These are phyloP conservation scores for Ctenodactylus gundi DNA, from an alignment of 2,113 vertebrate genomes.

Conservation along the genomic window DNA sequence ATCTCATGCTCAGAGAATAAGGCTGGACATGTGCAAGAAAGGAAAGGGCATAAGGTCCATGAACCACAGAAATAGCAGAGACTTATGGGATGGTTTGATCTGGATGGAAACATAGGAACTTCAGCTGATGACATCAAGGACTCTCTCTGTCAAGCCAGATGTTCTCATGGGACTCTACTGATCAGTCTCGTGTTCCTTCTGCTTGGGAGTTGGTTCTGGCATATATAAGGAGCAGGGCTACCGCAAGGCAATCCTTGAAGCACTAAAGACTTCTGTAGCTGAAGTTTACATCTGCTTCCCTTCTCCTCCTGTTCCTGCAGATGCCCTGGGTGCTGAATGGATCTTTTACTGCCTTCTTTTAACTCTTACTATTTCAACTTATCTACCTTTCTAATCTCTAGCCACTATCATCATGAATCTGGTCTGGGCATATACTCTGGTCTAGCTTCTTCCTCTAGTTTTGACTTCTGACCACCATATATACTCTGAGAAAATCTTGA, in stretches of 20 bases:
- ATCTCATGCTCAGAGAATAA: background rate
- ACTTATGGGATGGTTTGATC: background rate
- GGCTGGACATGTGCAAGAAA: background rate
- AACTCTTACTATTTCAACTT: background rate
- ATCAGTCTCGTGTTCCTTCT: background rate
- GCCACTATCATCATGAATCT: background rate
- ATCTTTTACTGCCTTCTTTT: background rate
- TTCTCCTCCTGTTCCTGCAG: background rate
- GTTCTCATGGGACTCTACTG: background rate
- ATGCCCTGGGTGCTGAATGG: background rate
- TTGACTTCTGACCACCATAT: background rate
- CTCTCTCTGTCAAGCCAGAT: background rate
- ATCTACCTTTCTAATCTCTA: background rate
- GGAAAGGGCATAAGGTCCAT: background rate
- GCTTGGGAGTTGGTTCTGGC: background rate
- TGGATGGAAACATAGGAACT: background rate
- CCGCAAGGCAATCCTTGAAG: background rate
- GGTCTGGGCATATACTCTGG: background rate
- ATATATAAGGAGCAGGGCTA: background rate
- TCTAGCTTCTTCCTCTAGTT: background rate
- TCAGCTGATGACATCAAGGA: background rate
- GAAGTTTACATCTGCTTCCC: background rate
- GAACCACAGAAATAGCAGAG: background rate
- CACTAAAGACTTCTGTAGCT: background rate
- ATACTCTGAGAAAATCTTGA: constrained; percentile 31